Evolutionary conservation across 2,113 vertebrate genomes (phyloP), one percentile per base, ranked within the genome.

Genomic region (Pipa parva): DNA sequence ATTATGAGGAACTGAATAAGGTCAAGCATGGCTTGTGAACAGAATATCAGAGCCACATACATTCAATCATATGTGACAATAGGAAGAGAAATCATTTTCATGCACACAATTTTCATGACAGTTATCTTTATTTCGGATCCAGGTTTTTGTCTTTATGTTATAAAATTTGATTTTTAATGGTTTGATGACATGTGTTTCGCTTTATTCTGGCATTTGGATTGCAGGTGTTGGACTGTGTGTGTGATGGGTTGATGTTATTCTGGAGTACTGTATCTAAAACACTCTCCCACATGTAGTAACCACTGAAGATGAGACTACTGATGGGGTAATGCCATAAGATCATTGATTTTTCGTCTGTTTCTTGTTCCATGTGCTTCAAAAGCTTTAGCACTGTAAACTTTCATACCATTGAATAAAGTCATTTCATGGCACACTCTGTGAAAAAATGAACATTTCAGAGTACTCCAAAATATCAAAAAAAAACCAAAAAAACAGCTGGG

Each of bases 171-270:
- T 81, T 84, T 78, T 65, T 74, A 78, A 80, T 17, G 64, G 80
- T 85, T 71, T 12, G 74, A 74, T 81, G 79, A 83, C 88, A 89
- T 86, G 63, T 89, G 87, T 81, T 90, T 89, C 82, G 80, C 83
- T 84, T 90, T 90, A 89, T 61, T 77, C 77, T 52, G 78, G 81
- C 89, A 89, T 89, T 90, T 90, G 86, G 84, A 84, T 71, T 83
- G 88, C 87, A 90, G 86, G 87, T 90, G 87, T 82, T 79, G 13
- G 71, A 77, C 78, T 84, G 88, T 88, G 86, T 89, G 84, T 87
- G 73, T 89, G 88, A 90, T 76, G 80, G 82, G 85, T 82, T 88
- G 86, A 81, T 89, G 86, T 85, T 87, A 88, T 88, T 80, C 83
- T 79, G 81, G 83, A 90, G 79, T 67, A 75, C 77, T 84, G 78